Base-by-base conservation (phyloP, 2,113 vertebrate species). In the Mormyrus iriodes region DNA sequence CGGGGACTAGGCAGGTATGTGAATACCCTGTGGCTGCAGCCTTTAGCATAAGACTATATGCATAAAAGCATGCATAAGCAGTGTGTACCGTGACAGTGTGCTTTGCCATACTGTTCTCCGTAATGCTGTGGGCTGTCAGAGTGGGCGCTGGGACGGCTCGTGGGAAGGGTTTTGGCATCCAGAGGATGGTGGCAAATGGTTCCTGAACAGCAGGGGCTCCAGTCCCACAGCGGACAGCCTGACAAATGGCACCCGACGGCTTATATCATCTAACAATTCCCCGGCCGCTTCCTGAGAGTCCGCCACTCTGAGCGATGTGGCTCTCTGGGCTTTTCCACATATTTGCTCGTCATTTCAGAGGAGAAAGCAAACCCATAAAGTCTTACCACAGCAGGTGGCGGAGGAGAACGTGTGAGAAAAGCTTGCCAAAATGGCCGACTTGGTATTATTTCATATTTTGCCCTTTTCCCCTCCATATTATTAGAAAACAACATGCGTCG, bases 361-460 rank as follows among this genome's bases (percentile, higher is more conserved):
- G 48, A n/a, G 10, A 85, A 51, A 15, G 10, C n/a, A 3, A 12
- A 51, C 10, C 21, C 24, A 27, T 51, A 51, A 27, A 85, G 46
- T 49, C 83, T 85, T 85, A 51, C 83, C 44, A 51, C 83, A 85
- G 83, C 83, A 85, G 83, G 83, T 51, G 83, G 83, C n/a, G 51
- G 83, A 49, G 83, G 12, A 51, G 46, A 85, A 51, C 21, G 83
- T 85, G 83, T 31, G 24, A 85, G 31, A 31, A 85, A 21, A 51
- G 83, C 44, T 51, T 51, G n/a, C 83, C 46, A 51, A 85, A 85
- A 31, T 24, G 48, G 44, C n/a, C 44, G 83, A 27, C 46, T 85
- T 31, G n/a, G 51, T 48, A 24, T 24, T n/a, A 48, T 84, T 84
- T 51, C 51, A 15, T 85, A n/a, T 85, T 49, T 27, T 84, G 39